Base-by-base conservation (phyloP, 2,888 invertebrate species). In the Acanthosepion lycidas region DNA sequence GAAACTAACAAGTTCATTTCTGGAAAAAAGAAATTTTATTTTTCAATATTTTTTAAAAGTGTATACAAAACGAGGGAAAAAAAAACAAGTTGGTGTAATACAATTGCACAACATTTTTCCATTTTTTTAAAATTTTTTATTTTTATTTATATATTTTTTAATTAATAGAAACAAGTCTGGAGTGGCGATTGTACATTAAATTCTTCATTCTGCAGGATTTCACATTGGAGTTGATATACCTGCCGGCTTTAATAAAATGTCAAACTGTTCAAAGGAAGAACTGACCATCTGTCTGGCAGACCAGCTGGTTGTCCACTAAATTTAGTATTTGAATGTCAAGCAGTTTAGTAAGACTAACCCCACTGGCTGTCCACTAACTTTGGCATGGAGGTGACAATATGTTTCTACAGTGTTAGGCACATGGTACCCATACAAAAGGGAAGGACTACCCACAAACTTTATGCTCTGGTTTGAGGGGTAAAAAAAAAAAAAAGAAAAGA, bases 21-120 rank as follows among this genome's bases (percentile, higher is more conserved):
- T 78, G 78, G 78, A 78, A 78, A 78, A 78, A 78, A n/a, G 33
- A 78, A 78, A 33, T 78, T 59, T 78, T n/a, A n/a, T 78, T 78
- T 78, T 78, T 78, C 78, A 78, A 78, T 78, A 78, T 78, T 78
- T 78, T 78, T 78, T 78, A 78, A 78, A 78, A 78, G 78, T 78
- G 78, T 78, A 78, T 78, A 78, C 78, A 78, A 78, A 78, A 78
- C 78, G 18, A 78, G 78, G 78, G 78, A 18, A 33, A 15, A 78
- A 33, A 78, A 78, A 78, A 20, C 20, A 55, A 55, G 12, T 78
- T 78, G 78, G 78, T 78, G 78, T 78, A 78, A 33, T n/a, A 78
- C 78, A 78, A 78, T 59, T 78, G 78, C 78, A 78, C 78, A 78
- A 78, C 78, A 78, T n/a, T 78, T 78, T 78, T 78, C n/a, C 78